Evolutionary conservation across 2,797 vertebrate species (phyloP).

Genomic region (Leptoclinus maculatus): DNA sequence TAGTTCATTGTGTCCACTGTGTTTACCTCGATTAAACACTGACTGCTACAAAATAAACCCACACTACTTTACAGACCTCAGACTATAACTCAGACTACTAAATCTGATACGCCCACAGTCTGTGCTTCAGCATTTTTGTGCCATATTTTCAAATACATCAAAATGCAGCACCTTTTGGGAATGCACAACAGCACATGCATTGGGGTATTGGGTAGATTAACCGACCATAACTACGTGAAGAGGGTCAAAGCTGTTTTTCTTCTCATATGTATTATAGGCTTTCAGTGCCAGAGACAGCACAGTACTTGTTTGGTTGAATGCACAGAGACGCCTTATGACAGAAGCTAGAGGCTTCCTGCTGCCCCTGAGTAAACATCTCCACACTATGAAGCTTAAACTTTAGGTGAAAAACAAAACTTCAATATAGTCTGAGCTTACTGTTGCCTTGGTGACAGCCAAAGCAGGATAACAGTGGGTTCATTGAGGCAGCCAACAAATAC

Average conservation of each 20-base stretch:
- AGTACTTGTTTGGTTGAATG: neutral
- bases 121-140: neutral
- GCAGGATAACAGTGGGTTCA: slow-evolving; percentile 58
- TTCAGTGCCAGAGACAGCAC: neutral
- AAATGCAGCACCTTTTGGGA: neutral
- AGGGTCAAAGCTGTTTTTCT: neutral
- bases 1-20: neutral
- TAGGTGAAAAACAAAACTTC: slow-evolving; percentile 27
- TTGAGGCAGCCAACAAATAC: slow-evolving; percentile 59
- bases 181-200: neutral
- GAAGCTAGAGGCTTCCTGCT: neutral
- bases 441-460: slow-evolving; percentile 68
- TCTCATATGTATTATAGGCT: neutral
- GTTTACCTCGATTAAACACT: neutral
- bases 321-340: neutral
- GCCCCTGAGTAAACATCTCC: neutral
- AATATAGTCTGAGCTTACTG: slow-evolving; percentile 44
- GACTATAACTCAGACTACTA: no score
- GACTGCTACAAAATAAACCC: neutral
- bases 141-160: neutral
- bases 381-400: neutral
- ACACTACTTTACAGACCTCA: neutral
- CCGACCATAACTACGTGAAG: neutral
- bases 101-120: neutral
- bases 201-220: neutral